Conservation (phyloP, 2,888 invertebrate species). For the Glyphotaelius pellucidus region DNA sequence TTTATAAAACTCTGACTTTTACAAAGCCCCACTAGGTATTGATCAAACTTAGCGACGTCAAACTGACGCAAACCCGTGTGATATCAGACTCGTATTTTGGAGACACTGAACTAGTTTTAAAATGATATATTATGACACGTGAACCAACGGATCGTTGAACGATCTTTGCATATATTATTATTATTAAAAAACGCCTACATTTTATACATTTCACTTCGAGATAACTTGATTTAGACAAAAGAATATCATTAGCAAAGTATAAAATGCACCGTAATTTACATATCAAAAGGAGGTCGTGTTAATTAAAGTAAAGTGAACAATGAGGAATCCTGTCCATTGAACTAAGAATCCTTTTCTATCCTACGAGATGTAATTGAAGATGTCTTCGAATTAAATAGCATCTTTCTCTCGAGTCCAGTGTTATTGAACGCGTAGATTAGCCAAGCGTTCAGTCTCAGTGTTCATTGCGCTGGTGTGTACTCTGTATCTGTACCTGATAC, state of each 20-base stretch:
- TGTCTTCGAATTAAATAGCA: neutral
- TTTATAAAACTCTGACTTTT: conserved; percentile 62
- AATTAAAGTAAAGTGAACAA: neutral
- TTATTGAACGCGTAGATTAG: conserved; percentile 12
- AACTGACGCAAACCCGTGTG: conserved; percentile 48
- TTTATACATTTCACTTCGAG: neutral
- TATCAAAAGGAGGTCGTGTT: neutral
- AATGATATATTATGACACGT: neutral
- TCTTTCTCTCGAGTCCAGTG: neutral
- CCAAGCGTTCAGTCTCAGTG: neutral
- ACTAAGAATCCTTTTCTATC: neutral
- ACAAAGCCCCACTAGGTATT: conserved; percentile 50
- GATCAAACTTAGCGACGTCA: conserved; percentile 50
- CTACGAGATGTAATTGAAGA: neutral
- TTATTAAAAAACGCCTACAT: too few relatives aligned
- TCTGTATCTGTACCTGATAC: neutral
- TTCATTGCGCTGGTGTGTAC: neutral
- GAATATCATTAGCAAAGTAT: neutral
- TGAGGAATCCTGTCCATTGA: neutral
- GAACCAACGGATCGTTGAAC: neutral
- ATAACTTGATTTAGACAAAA: neutral
- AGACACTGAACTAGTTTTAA: conserved; percentile 22
- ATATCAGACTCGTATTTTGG: neutral
- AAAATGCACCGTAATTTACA: neutral
- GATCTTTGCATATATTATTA: neutral